phyloP scores from a whole-genome alignment of 2,888 invertebrate genomes.

The Hofmannophila pseudospretella region DNA sequence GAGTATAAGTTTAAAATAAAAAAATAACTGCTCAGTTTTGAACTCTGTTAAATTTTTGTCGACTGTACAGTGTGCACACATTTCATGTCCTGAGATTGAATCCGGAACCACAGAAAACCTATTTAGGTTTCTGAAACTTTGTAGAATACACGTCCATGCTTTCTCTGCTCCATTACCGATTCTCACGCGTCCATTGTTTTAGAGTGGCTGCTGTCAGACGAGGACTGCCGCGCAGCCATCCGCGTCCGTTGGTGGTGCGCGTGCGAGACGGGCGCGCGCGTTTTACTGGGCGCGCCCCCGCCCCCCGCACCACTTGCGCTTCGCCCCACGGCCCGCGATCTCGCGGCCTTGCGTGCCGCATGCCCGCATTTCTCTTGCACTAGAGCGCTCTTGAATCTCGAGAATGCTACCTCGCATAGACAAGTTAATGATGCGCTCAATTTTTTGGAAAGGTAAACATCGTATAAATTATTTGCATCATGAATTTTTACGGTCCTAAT shows the following conservation, averaged over 20 bases:
- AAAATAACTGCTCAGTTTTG: too few relatives aligned
- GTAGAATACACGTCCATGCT: too few relatives aligned
- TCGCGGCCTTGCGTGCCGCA: slow-evolving; percentile 67
- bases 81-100: too few relatives aligned
- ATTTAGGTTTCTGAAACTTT: too few relatives aligned
- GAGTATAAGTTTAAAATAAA: too few relatives aligned
- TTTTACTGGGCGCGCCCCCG: slow-evolving; percentile 25
- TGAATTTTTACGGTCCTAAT: not conserved
- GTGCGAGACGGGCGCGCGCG: slow-evolving; percentile 29
- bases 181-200: too few relatives aligned
- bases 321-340: slow-evolving; percentile 51
- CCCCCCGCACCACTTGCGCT: slow-evolving; percentile 41
- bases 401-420: slow-evolving; percentile 80
- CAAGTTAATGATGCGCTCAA: slow-evolving; percentile 76
- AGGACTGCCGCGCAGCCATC: slow-evolving; percentile 49
- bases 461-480: not conserved
- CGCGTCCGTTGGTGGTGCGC: slow-evolving; percentile 61
- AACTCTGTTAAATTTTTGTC: too few relatives aligned
- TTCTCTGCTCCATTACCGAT: too few relatives aligned
- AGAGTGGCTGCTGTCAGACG: slow-evolving; percentile 61
- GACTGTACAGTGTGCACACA: too few relatives aligned
- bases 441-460: slow-evolving; percentile 70
- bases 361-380: slow-evolving; percentile 71
- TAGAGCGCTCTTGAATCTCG: slow-evolving; percentile 74
- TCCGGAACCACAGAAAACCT: too few relatives aligned